These are phyloP conservation scores for Panthera leo DNA, from an alignment of 2,113 vertebrate genomes.

Conservation along the genomic window DNA sequence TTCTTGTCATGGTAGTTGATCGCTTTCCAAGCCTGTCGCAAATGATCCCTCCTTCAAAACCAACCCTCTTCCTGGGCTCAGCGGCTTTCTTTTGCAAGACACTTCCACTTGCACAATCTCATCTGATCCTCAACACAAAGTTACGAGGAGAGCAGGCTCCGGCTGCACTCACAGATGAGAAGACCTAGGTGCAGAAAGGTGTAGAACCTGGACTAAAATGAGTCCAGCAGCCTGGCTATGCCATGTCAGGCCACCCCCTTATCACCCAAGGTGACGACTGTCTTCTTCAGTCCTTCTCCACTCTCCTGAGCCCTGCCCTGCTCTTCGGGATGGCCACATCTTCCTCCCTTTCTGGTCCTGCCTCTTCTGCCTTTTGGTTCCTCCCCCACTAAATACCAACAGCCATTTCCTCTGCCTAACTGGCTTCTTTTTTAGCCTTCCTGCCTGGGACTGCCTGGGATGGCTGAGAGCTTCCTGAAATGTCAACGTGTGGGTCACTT, in stretches of 20 bases:
- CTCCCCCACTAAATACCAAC: not conserved
- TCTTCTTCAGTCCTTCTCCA: not conserved
- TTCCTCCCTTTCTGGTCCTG: not conserved
- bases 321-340: not conserved
- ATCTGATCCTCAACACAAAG: not conserved
- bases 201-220: not conserved
- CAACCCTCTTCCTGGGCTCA: not conserved
- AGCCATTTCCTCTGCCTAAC: not conserved
- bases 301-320: not conserved
- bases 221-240: too few species aligned
- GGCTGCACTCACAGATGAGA: rapidly evolving
- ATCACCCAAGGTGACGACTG: too few species aligned
- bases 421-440: not conserved
- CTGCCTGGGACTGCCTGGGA: not conserved
- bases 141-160: not conserved
- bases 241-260: rapidly evolving
- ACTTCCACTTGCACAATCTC: not conserved
- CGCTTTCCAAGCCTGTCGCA: not conserved
- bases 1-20: not conserved
- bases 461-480: not conserved
- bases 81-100: not conserved
- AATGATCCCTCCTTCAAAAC: not conserved
- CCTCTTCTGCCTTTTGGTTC: not conserved
- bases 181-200: not conserved
- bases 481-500: not conserved